Percentiles rank a stretch among this genome's conserved stretches.
These are phyloP conservation scores for Hydrolagus affinis DNA, from an alignment of 2,113 vertebrate species.

Conservation along the genomic window DNA sequence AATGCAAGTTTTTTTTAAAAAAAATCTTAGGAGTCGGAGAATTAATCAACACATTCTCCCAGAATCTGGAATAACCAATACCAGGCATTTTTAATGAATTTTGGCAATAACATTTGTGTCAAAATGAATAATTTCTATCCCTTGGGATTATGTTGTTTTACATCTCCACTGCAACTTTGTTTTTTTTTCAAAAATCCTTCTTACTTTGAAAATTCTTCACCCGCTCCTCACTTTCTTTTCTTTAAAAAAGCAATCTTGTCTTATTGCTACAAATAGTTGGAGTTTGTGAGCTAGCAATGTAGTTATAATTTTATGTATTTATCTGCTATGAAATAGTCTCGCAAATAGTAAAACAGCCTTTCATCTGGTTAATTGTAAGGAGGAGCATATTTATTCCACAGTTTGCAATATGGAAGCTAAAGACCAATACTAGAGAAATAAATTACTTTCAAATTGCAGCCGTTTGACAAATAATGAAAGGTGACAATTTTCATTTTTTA, in stretches of 20 bases:
- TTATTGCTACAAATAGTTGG: not conserved
- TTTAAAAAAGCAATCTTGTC: not conserved
- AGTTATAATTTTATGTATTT: not conserved
- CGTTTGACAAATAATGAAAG: constrained; percentile 9
- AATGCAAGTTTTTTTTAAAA: no score
- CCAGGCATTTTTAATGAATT: not conserved
- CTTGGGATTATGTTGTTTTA: not conserved
- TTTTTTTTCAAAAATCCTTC: not conserved
- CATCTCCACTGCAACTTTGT: not conserved
- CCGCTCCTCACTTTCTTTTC: not conserved
- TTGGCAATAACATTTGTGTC: not conserved
- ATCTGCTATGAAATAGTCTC: not conserved
- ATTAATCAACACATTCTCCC: no score
- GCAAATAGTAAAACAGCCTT: not conserved
- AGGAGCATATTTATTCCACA: not conserved
- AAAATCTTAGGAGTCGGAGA: no score
- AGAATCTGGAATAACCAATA: no score
- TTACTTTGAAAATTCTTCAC: not conserved
- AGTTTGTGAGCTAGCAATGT: not conserved
- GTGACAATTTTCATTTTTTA: constrained; percentile 6
- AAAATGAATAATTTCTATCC: not conserved
- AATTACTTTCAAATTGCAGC: constrained; percentile 13
- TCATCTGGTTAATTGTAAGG: not conserved
- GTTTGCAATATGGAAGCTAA: not conserved
- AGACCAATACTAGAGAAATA: not conserved